phyloP scores from a whole-genome alignment of 2,113 vertebrate species.

The Cairina moschata region DNA sequence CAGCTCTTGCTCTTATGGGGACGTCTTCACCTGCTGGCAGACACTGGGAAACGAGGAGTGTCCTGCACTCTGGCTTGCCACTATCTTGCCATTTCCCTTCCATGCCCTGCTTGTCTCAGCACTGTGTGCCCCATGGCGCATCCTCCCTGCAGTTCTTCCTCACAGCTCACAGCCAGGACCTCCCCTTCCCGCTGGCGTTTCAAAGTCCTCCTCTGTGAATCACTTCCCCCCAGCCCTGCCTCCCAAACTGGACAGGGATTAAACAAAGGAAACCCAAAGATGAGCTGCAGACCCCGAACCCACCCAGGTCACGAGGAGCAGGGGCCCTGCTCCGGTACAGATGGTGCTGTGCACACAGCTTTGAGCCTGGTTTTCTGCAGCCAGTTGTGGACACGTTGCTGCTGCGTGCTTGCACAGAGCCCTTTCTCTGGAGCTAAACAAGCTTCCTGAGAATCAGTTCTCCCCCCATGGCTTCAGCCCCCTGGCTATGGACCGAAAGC shows the following conservation, averaged over 20 bases:
- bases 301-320: fast-evolving
- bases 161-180: not conserved
- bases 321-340: not conserved
- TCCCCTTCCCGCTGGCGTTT: not conserved
- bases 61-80: not conserved
- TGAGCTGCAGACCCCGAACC: not conserved
- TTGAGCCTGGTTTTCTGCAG: not conserved
- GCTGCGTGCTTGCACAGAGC: not conserved
- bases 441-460: not conserved
- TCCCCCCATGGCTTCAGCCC: fast-evolving
- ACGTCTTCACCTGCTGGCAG: not conserved
- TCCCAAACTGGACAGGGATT: not conserved
- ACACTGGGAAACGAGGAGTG: not conserved
- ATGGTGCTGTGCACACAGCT: not conserved
- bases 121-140: not conserved
- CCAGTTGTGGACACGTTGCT: fast-evolving
- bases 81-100: not conserved
- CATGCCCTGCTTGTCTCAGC: not conserved
- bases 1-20: fast-evolving
- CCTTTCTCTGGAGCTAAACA: no score
- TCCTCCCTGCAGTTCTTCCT: not conserved
- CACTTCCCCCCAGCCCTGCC: not conserved
- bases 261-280: not conserved
- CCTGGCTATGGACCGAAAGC: not conserved
- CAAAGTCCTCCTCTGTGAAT: not conserved